A percentile compares a stretch with the other conserved stretches of the same genome.
Evolutionary conservation across 1,140 invertebrate species (phyloP).

Genomic region (Archegozetes longisetosus): DNA sequence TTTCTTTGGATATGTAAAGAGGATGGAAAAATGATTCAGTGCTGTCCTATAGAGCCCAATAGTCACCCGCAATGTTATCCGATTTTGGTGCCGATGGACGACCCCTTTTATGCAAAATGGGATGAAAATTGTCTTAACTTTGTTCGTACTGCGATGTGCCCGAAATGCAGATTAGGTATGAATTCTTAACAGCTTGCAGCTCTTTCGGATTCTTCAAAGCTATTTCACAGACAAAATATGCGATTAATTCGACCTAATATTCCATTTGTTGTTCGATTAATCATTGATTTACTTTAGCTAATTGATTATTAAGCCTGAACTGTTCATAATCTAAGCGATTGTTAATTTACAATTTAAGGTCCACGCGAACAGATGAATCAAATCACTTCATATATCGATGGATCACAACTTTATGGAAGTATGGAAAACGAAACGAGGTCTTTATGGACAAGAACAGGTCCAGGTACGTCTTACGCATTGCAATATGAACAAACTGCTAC

Average conservation of each 20-base stretch:
- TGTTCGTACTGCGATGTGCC: slow-evolving; percentile 44
- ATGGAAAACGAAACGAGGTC: slow-evolving; percentile 22
- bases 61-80: slow-evolving; percentile 53
- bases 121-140: slow-evolving; percentile 66
- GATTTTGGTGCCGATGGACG: slow-evolving; percentile 60
- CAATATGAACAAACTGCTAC: too few relatives aligned
- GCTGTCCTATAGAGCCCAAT: slow-evolving; percentile 21
- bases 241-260: not conserved
- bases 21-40: slow-evolving; percentile 25
- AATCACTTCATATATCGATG: slow-evolving; percentile 50
- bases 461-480: too few relatives aligned
- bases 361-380: slow-evolving; percentile 45
- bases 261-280: not conserved
- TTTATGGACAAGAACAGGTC: slow-evolving; percentile 19
- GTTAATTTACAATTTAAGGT: slow-evolving; percentile 18
- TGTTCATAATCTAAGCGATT: not conserved
- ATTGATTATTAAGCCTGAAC: not conserved
- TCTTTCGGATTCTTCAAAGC: not conserved
- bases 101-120: slow-evolving; percentile 52
- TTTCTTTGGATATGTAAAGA: slow-evolving; percentile 17
- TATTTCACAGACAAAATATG: not conserved
- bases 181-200: too few relatives aligned
- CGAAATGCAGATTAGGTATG: slow-evolving; percentile 21
- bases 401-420: slow-evolving; percentile 51
- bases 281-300: not conserved